A percentile compares a stretch with the other conserved stretches of the same genome.
Evolutionary conservation across 2,888 invertebrate genomes (phyloP).

Genomic region (Platerodrilus igneus): DNA sequence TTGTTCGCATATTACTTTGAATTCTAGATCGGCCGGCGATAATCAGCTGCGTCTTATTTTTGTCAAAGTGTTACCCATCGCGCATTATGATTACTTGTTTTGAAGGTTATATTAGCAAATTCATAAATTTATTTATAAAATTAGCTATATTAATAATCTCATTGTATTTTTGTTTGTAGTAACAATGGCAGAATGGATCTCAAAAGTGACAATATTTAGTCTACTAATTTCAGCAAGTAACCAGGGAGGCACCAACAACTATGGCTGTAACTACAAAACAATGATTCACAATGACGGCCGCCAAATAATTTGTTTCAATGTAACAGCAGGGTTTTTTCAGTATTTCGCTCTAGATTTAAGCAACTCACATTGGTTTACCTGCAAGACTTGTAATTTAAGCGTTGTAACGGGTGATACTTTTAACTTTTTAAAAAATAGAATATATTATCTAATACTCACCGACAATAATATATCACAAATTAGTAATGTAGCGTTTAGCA

Average conservation of each 20-base stretch:
- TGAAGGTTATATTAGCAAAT: too few relatives aligned
- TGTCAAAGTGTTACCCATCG: too few relatives aligned
- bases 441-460: constrained; percentile 38
- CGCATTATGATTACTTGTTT: too few relatives aligned
- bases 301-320: constrained; percentile 40
- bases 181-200: constrained; percentile 41
- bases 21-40: too few relatives aligned
- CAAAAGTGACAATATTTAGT: constrained; percentile 26
- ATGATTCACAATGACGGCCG: constrained; percentile 36
- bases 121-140: too few relatives aligned
- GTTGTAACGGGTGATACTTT: constrained; percentile 40
- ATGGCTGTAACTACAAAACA: constrained; percentile 32
- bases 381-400: constrained; percentile 39
- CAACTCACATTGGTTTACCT: constrained; percentile 42
- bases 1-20: too few relatives aligned
- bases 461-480: constrained; percentile 34
- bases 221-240: constrained; percentile 26
- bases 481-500: constrained; percentile 37
- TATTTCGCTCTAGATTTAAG: constrained; percentile 35
- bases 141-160: too few relatives aligned
- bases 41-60: too few relatives aligned
- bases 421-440: constrained; percentile 38
- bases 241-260: constrained; percentile 27
- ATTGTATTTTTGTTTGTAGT: constrained; percentile 29
- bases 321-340: constrained; percentile 37